Percentiles rank a stretch among this genome's conserved stretches.
Conservation (phyloP, 2,888 invertebrate genomes). For the Xestoiulus laeticollis region DNA sequence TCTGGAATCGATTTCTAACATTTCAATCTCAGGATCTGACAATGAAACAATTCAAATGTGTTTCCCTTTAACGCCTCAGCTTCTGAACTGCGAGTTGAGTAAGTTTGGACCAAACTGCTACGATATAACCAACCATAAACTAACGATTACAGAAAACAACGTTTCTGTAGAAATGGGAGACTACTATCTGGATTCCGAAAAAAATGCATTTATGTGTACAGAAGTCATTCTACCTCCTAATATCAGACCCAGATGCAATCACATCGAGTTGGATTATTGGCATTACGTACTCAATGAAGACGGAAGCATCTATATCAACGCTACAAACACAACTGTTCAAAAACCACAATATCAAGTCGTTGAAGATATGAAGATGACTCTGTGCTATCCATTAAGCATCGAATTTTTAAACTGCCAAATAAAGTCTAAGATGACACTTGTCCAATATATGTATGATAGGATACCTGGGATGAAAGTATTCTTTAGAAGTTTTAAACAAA, state of each 20-base stretch:
- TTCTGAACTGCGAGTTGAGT: slow-evolving; percentile 40
- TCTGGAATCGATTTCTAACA: not conserved
- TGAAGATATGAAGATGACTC: not conserved
- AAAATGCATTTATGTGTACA: not conserved
- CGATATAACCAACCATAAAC: not conserved
- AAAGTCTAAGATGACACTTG: not conserved
- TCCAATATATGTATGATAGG: not conserved
- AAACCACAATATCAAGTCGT: not conserved
- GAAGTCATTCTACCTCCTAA: not conserved
- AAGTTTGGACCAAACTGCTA: not conserved
- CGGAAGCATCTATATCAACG: slow-evolving; percentile 21
- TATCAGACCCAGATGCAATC: not conserved
- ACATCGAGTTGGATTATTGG: not conserved
- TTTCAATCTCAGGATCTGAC: not conserved
- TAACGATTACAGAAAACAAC: not conserved
- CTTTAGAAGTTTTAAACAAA: not conserved
- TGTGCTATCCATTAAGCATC: slow-evolving; percentile 22
- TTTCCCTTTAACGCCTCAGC: slow-evolving; percentile 47
- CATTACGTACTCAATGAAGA: not conserved
- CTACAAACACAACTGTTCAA: not conserved
- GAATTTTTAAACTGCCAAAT: not conserved
- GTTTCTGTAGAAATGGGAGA: not conserved
- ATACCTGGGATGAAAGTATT: not conserved
- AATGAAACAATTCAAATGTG: not conserved
- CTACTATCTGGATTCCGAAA: slow-evolving; percentile 14